phyloP scores from a whole-genome alignment of 2,113 vertebrate genomes.

The Lamprologus ornatipinnis region DNA sequence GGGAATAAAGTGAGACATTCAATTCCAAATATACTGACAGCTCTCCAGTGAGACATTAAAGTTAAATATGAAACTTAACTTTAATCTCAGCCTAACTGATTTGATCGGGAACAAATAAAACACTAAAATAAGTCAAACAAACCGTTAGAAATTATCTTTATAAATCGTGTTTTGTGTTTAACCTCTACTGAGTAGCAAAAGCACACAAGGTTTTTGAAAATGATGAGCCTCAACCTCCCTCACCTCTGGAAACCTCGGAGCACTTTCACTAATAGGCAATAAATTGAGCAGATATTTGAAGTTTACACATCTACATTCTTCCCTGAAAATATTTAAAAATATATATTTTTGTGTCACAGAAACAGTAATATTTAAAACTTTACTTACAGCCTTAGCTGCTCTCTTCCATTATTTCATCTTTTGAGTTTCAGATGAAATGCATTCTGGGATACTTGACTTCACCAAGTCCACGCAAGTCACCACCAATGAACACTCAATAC shows the following conservation, averaged over 20 bases:
- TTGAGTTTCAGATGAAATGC: background rate
- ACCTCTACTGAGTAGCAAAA: background rate
- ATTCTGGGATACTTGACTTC: background rate
- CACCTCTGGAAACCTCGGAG: rapidly evolving
- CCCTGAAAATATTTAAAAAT: background rate
- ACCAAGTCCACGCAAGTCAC: background rate
- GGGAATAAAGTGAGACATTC: background rate
- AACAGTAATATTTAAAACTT: background rate
- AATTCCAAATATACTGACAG: background rate
- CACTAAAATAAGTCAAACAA: background rate
- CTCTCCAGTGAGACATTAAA: background rate
- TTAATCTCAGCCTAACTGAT: background rate
- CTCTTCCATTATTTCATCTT: background rate
- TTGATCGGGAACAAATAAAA: background rate
- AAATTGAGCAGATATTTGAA: background rate
- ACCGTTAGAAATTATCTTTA: background rate
- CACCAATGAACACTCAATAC: background rate
- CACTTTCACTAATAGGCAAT: background rate
- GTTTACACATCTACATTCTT: background rate
- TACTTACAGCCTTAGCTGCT: background rate
- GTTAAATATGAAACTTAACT: background rate
- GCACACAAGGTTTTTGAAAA: background rate
- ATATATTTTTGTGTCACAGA: background rate
- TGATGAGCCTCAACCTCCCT: background rate
- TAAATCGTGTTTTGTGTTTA: background rate